Evolutionary conservation across 2,888 invertebrate species (phyloP).

Genomic region (Exocentrus adspersus): DNA sequence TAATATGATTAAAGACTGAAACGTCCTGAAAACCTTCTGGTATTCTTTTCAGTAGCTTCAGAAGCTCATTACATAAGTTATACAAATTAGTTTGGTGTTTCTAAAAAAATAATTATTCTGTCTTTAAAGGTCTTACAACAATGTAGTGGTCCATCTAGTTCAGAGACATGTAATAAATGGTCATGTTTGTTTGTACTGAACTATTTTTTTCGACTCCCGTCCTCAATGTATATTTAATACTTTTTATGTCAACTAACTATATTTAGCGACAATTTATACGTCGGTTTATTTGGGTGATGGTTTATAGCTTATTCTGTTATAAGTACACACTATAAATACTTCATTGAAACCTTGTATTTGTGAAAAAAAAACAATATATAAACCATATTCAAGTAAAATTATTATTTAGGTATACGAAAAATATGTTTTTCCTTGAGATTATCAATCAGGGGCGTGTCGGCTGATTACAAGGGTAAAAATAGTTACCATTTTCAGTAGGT

Average conservation of each 20-base stretch:
- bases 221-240: background rate
- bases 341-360: constrained; percentile 1
- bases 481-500: no score
- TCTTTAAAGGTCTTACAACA: no score
- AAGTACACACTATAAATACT: background rate
- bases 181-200: no score
- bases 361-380: constrained; percentile 6
- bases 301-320: background rate
- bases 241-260: background rate
- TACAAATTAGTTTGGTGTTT: no score
- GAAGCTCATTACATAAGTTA: no score
- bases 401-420: background rate
- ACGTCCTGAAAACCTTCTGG: no score
- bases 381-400: constrained; percentile 3
- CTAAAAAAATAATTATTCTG: no score
- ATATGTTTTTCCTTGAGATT: background rate
- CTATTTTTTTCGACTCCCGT: no score
- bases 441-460: background rate
- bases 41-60: no score
- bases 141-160: no score
- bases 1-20: no score
- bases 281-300: background rate
- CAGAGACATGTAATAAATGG: no score
- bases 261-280: background rate
- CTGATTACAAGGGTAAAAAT: constrained; percentile 12